Evolutionary conservation across 2,888 invertebrate species (phyloP).

Genomic region (Hypercompe scribonia): DNA sequence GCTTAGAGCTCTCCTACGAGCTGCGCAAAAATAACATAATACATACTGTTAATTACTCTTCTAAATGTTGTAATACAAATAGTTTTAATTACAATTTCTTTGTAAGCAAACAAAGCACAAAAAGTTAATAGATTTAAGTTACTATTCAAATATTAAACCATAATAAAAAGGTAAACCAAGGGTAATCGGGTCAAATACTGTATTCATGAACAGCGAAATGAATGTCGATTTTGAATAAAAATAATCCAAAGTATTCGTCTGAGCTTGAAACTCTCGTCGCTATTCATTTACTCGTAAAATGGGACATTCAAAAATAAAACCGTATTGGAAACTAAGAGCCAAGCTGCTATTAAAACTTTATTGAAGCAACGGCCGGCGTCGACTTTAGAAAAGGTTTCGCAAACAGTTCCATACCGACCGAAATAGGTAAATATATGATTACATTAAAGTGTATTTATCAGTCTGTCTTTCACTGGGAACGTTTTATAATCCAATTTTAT

Average conservation of each 20-base stretch:
- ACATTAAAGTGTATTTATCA: not conserved
- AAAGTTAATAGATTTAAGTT: not conserved
- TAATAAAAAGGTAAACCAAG: conserved; percentile 25
- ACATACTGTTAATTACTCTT: too few species aligned
- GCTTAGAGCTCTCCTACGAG: too few species aligned
- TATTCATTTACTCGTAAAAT: conserved; percentile 31
- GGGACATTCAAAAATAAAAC: conserved; percentile 22
- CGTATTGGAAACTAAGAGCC: conserved; percentile 12
- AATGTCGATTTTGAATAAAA: conserved; percentile 55
- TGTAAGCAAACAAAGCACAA: too few species aligned
- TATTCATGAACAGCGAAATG: conserved; percentile 41
- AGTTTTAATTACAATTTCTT: too few species aligned
- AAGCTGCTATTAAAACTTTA: conserved; percentile 4
- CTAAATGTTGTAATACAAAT: too few species aligned
- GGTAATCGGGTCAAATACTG: conserved; percentile 35
- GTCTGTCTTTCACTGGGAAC: not conserved
- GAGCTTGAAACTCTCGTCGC: conserved; percentile 18
- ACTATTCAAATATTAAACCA: not conserved
- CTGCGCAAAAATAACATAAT: too few species aligned
- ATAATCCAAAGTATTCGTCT: conserved; percentile 34
- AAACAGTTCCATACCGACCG: not conserved
- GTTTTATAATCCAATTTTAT: not conserved
- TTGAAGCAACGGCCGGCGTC: not conserved
- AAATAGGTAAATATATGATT: not conserved
- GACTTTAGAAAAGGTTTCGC: not conserved